Evolutionary conservation across 1,140 invertebrate species (phyloP), one percentile per base, ranked within the genome.

Genomic region (Pseudomyrmex gracilis): DNA sequence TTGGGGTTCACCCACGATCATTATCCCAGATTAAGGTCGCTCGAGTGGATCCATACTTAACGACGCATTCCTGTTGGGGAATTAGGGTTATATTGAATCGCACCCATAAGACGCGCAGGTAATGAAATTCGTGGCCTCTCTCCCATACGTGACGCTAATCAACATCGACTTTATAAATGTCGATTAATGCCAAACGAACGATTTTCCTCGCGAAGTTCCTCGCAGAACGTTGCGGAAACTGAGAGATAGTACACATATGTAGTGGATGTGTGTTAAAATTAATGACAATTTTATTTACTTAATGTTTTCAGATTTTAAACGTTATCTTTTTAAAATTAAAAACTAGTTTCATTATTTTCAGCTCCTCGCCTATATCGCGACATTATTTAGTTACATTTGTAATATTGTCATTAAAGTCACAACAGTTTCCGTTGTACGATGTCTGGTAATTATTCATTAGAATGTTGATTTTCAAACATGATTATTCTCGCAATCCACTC

Each of bases 21-120:
- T 71, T 9, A 22, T 9, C 53, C 57, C 53, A 55, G 43, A 80
- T 71, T 71, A 70, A 45, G 55, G 51, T 68, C 64, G 43, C 66
- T 45, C 66, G 22, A 15, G 24, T 12, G 24, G 43, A 71, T 80
- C 34, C 55, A 70, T 71, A 71, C 55, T 80, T 71, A 70, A 80
- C 76, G 20, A 47, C 22, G 20, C 22, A 13, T n/a, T 17, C 20
- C n/a, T 15, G 22, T 55, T 53, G 22, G 10, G 22, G 10, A 53
- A 53, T n/a, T 53, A 17, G 22, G 13, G 7, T 15, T 15, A n/a
- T 4, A n/a, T 68, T 61, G 58, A 13, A 7, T 61, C 57, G 17
- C 12, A 73, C 15, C 5, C 17, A 13, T 20, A 71, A 58, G 63
- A 49, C 22, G 66, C n/a, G 34, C 45, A 2, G 13, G 53, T 80